Evolutionary conservation across 2,888 invertebrate species (phyloP).

Genomic region (Chymomyza amoena): DNA sequence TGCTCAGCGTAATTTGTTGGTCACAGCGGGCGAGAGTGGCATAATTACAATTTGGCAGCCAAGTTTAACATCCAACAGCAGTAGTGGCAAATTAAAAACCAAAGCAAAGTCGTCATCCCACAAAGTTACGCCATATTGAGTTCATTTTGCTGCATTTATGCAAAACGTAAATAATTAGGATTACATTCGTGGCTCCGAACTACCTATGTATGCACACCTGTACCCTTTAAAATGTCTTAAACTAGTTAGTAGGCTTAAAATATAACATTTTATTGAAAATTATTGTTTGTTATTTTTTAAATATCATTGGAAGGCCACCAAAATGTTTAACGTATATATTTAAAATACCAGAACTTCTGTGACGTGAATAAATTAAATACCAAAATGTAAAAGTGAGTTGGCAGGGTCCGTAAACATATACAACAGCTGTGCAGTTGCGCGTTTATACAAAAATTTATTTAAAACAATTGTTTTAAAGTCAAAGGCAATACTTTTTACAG

Average conservation of each 20-base stretch:
- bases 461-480: not conserved
- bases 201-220: too few relatives aligned
- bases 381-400: not conserved
- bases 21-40: slow-evolving; percentile 88
- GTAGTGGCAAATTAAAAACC: slow-evolving; percentile 41
- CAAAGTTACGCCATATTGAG: slow-evolving; percentile 57
- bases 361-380: not conserved
- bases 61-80: not conserved
- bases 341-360: not conserved
- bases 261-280: too few relatives aligned
- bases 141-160: too few relatives aligned
- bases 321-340: not conserved
- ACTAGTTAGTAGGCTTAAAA: too few relatives aligned
- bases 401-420: not conserved
- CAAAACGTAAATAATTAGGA: too few relatives aligned
- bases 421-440: not conserved
- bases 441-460: not conserved
- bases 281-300: not conserved
- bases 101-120: slow-evolving; percentile 45
- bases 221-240: too few relatives aligned
- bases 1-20: slow-evolving; percentile 81
- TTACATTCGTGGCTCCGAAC: too few relatives aligned
- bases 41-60: slow-evolving; percentile 83
- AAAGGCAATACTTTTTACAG: not conserved
- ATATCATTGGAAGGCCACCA: not conserved